Evolutionary conservation across 2,888 invertebrate species (phyloP), one percentile per base, ranked within the genome.

Genomic region (Melanargia galathea): DNA sequence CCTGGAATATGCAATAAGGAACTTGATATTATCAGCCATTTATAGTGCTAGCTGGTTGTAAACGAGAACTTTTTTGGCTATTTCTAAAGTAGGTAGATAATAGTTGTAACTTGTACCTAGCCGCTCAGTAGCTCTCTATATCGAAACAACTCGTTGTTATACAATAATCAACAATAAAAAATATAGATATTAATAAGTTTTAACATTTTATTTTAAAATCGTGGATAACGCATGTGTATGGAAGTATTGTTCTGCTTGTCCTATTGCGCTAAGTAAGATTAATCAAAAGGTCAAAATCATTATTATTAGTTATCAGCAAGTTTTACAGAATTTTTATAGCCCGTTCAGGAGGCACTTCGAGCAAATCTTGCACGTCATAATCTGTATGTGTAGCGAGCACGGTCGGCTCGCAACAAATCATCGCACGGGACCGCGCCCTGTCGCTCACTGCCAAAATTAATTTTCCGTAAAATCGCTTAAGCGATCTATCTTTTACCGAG

Each of bases 371-470:
- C 81, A 78, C 82, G 81, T 83, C 85, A 88, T 88, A 86, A 87
- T 87, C 81, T 77, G 75, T 73, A 82, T 81, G 75, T 83, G 81
- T 83, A 85, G 81, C 83, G 82, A 82, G 83, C 79, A 76, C 70
- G 78, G 75, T 73, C 74, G 78, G 74, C 83, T 84, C 84, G 81
- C 79, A 79, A 83, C 87, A 87, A 86, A 89, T 87, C 86, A 87
- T 85, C 83, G 74, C 70, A 71, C 74, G 75, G 75, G 73, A 78
- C 79, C 78, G 76, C 77, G 78, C 81, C 82, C 80, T 84, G 87
- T 87, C 87, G 86, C 83, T 88, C 83, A 84, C 83, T 84, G 82
- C 84, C 85, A 83, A 87, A 89, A 89, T 89, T 88, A 89, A 89
- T 89, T 88, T 86, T 77, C 83, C 84, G 84, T 86, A 87, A 88